phyloP scores from a whole-genome alignment of 2,113 vertebrate species.

The Agapornis roseicollis region DNA sequence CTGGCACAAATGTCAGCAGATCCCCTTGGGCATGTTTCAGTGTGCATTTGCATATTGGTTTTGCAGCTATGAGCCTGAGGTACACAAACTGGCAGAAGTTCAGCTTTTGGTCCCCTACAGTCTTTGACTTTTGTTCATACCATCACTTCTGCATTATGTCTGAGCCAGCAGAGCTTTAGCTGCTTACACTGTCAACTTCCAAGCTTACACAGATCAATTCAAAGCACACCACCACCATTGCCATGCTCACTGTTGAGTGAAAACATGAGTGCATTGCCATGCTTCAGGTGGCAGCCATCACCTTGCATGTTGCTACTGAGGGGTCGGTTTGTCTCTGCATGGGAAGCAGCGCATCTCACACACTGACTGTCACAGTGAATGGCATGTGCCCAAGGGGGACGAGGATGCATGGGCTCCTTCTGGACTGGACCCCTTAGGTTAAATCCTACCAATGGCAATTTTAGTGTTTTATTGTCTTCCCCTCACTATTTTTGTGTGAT shows the following conservation, averaged over 20 bases:
- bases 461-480: not conserved
- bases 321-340: rapidly evolving
- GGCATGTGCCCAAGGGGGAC: not conserved
- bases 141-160: not conserved
- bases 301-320: not conserved
- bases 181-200: not conserved
- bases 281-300: not conserved
- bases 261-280: rapidly evolving
- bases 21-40: not conserved
- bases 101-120: not conserved
- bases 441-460: not conserved
- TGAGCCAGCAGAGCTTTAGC: not conserved
- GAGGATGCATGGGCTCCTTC: not conserved
- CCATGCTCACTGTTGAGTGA: not conserved
- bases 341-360: not conserved
- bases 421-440: not conserved
- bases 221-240: not conserved
- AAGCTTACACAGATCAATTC: not conserved
- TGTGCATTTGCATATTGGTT: not conserved
- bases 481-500: rapidly evolving
- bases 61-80: not conserved
- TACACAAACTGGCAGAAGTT: not conserved
- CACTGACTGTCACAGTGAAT: not conserved
- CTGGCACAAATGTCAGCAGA: not conserved
- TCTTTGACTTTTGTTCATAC: not conserved